Evolutionary conservation across 2,113 vertebrate species (phyloP).

Genomic region (Pteruthius melanotis): DNA sequence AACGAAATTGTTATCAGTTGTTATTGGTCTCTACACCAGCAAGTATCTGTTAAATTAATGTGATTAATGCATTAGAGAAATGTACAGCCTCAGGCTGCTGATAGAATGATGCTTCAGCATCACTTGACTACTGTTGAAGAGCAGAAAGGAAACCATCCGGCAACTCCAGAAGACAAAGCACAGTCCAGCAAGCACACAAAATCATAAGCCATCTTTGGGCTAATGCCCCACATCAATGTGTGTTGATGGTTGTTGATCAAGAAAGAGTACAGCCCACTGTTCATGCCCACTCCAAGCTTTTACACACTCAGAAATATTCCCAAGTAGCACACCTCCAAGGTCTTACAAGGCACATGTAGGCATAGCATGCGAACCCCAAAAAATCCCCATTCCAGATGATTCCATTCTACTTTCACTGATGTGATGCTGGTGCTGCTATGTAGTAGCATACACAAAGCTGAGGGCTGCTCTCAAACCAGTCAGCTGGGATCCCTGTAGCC

Average conservation of each 20-base stretch:
- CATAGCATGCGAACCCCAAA: not conserved
- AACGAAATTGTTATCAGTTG: not conserved
- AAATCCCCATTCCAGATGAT: too few relatives aligned
- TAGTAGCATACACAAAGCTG: not conserved
- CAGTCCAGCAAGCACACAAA: not conserved
- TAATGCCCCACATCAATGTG: not conserved
- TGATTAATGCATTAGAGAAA: not conserved
- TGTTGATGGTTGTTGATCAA: not conserved
- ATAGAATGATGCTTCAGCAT: not conserved
- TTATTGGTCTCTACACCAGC: not conserved
- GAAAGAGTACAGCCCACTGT: not conserved
- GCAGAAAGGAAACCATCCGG: not conserved
- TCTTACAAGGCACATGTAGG: not conserved
- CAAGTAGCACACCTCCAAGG: not conserved
- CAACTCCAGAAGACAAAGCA: not conserved
- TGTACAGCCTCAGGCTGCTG: not conserved
- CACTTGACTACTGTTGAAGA: not conserved
- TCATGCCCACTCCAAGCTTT: not conserved
- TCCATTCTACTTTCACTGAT: not conserved
- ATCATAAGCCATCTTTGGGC: not conserved
- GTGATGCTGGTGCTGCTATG: not conserved
- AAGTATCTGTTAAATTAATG: not conserved
- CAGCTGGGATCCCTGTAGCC: not conserved
- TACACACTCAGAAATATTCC: not conserved
- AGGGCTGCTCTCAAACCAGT: not conserved